Base-by-base conservation (phyloP, 2,113 vertebrate genomes). In the Mastomys coucha region DNA sequence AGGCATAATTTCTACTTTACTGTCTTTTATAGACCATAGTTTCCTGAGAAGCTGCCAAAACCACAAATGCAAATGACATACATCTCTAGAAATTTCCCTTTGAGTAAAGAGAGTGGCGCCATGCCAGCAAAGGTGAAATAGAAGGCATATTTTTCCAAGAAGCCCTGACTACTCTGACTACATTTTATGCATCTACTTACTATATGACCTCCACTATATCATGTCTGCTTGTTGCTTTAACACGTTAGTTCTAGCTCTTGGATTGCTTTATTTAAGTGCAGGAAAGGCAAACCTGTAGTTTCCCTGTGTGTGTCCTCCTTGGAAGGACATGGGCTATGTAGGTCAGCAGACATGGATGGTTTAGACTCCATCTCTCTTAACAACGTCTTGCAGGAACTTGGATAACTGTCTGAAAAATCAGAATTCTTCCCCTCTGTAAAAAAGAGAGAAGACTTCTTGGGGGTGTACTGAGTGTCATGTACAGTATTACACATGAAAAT, bases 1-100 rank as follows among this genome's bases (percentile, higher is more conserved):
- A 95, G 31, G 19, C 91, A 86, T 84, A 87, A 86, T 89, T 91
- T 97, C 95, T 87, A 42, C 67, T 72, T 94, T 60, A 92, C 76
- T 65, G 73, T 16, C 31, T 91, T 96, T 95, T 78, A 86, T 75
- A 96, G 65, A 94, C 53, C 72, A 63, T 73, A 56, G 76, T 89
- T 97, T 96, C 95, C 81, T 96, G 81, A 70, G 67, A 95, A 82
- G n/a, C 89, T 95, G 91, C 96, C 91, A 95, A 94, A 97, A 91
- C 82, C 56, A 95, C 72, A 80, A 93, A 91, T 91, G 51, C 81
- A 96, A 97, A 97, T 94, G 51, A 82, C 28, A 84, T 56, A 42
- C n/a, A 91, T 95, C 80, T 97, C 67, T 73, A 95, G 82, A 96
- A 96, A 95, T 89, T 91, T 93, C 60, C 60, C 81, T 92, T 85